phyloP scores from a whole-genome alignment of 2,888 invertebrate species.

The Netelia melanura region DNA sequence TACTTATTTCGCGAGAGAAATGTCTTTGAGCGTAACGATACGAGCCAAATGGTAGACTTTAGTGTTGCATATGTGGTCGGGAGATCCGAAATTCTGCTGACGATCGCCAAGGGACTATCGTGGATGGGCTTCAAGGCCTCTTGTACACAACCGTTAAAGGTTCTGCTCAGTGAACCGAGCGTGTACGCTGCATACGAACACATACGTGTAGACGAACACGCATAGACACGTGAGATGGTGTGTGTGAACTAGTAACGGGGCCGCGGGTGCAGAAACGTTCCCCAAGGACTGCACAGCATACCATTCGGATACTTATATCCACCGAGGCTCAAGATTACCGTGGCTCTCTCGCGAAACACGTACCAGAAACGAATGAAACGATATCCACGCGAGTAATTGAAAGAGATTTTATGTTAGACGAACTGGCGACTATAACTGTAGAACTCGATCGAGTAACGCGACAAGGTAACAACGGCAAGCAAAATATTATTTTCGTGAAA shows the following conservation, averaged over 20 bases:
- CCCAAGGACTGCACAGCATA: conserved; percentile 78
- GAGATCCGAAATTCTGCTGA: conserved; percentile 82
- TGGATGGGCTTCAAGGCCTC: conserved; percentile 43
- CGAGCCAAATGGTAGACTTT: conserved; percentile 42
- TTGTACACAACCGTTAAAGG: conserved; percentile 78
- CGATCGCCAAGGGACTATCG: conserved; percentile 80
- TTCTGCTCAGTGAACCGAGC: conserved; percentile 81
- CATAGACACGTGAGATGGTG: conserved; percentile 40
- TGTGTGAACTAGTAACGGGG: conserved; percentile 60
- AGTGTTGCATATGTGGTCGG: conserved; percentile 78
- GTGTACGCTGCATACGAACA: conserved; percentile 55
- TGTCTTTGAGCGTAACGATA: conserved; percentile 6
- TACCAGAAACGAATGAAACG: conserved; percentile 45
- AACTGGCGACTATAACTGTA: conserved; percentile 31
- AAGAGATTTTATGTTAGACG: conserved; percentile 77
- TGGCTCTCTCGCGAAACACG: conserved; percentile 71
- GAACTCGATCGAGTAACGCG: background rate
- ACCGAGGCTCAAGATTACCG: conserved; percentile 77
- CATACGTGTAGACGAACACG: conserved; percentile 1
- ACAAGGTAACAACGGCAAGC: background rate
- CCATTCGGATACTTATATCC: conserved; percentile 64
- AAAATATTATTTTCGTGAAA: conserved; percentile 12
- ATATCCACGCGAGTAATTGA: conserved; percentile 78
- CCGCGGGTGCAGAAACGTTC: conserved; percentile 68
- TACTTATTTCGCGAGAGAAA: conserved; percentile 42